Percentiles rank a stretch among this genome's conserved stretches.
These are phyloP conservation scores for Osmerus eperlanus DNA, from an alignment of 2,113 vertebrate species.

Conservation along the genomic window DNA sequence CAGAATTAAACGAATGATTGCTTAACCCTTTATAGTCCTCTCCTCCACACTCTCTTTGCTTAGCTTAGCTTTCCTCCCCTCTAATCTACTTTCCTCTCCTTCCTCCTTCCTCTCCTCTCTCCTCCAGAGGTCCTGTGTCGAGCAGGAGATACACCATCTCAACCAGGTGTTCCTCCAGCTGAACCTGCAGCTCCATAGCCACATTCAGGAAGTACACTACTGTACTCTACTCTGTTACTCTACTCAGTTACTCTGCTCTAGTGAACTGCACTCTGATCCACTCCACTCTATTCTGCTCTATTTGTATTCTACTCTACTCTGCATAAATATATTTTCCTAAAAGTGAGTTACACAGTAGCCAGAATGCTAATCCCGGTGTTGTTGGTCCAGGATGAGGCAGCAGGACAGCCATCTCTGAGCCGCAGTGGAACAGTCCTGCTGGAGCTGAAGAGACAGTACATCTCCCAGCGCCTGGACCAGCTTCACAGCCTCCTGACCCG, in stretches of 20 bases:
- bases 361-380: too few relatives aligned
- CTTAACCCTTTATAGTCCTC: neutral
- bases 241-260: slow-evolving; percentile 15
- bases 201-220: slow-evolving; percentile 33
- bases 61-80: too few relatives aligned
- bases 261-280: slow-evolving; percentile 1
- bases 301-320: too few relatives aligned
- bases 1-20: neutral
- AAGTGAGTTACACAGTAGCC: too few relatives aligned
- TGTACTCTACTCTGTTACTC: slow-evolving; percentile 12
- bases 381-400: too few relatives aligned
- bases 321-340: too few relatives aligned
- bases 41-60: too few relatives aligned
- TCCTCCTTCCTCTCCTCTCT: slow-evolving; percentile 5
- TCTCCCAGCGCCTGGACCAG: slow-evolving; percentile 64
- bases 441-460: slow-evolving; percentile 59
- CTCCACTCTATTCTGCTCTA: too few relatives aligned
- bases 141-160: slow-evolving; percentile 68
- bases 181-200: slow-evolving; percentile 55
- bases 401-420: slow-evolving; percentile 44
- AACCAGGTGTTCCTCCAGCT: slow-evolving; percentile 72
- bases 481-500: slow-evolving; percentile 60
- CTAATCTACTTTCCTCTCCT: too few relatives aligned
- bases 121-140: slow-evolving; percentile 57
- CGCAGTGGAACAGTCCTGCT: slow-evolving; percentile 60